These are phyloP conservation scores for Pachycephala philippinensis DNA, from an alignment of 2,113 vertebrate genomes.

Conservation along the genomic window DNA sequence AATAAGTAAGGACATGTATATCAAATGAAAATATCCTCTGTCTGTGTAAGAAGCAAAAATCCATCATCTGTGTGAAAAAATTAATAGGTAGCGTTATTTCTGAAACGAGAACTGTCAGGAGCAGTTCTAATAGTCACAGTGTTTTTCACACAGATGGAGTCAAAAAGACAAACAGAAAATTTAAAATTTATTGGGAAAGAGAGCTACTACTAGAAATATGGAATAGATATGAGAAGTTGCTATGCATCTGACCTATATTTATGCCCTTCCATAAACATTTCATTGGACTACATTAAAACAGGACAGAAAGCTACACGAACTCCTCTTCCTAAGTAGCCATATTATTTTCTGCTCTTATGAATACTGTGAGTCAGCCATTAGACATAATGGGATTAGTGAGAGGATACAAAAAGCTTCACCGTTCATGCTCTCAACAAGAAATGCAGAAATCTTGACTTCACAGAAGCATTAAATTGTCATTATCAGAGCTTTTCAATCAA, in stretches of 20 bases:
- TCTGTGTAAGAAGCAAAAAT: background rate
- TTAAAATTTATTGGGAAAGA: background rate
- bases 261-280: background rate
- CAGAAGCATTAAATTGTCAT: background rate
- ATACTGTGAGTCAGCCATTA: conserved; percentile 1
- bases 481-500: conserved; percentile 24
- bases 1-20: background rate
- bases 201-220: background rate
- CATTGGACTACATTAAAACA: background rate
- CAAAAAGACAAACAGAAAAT: background rate
- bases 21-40: background rate
- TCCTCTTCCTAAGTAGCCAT: background rate
- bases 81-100: background rate
- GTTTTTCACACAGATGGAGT: background rate
- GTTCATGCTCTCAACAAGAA: background rate
- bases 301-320: background rate
- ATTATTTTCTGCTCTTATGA: background rate
- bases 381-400: background rate
- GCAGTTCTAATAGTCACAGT: background rate
- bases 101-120: background rate
- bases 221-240: background rate
- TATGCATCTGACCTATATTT: background rate
- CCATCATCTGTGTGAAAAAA: background rate
- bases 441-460: background rate
- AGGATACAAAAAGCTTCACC: background rate